phyloP scores from a whole-genome alignment of 2,888 invertebrate genomes.

The Caenorhabditis virilis region DNA sequence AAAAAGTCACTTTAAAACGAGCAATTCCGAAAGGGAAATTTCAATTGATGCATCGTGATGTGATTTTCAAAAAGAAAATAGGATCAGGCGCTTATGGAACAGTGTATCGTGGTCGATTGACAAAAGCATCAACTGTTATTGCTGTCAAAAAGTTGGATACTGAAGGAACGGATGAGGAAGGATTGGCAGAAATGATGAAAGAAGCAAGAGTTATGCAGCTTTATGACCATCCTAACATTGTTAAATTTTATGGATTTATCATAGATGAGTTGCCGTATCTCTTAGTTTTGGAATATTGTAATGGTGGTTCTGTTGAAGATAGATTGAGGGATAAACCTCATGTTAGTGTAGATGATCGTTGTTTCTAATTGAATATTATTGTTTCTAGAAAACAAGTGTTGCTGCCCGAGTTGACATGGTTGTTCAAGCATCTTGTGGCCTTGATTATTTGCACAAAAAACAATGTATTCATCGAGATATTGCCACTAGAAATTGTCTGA shows the following conservation, averaged over 20 bases:
- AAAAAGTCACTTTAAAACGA: constrained; percentile 41
- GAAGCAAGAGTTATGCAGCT: constrained; percentile 64
- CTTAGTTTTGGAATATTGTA: constrained; percentile 59
- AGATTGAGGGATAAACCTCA: constrained; percentile 24
- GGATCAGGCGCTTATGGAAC: constrained; percentile 61
- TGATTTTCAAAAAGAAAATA: constrained; percentile 55
- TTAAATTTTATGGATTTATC: constrained; percentile 60
- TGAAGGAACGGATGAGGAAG: constrained; percentile 45
- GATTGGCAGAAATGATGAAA: constrained; percentile 61
- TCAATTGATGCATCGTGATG: constrained; percentile 53
- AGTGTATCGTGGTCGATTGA: constrained; percentile 53
- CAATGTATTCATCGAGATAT: constrained; percentile 62
- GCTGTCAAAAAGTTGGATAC: constrained; percentile 46
- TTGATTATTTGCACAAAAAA: constrained; percentile 60
- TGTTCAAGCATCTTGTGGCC: constrained; percentile 37
- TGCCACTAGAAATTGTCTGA: constrained; percentile 59
- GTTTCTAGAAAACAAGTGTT: constrained; percentile 8
- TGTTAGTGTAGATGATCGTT: no score
- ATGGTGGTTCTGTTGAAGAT: constrained; percentile 57
- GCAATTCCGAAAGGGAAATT: constrained; percentile 55
- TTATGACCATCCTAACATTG: constrained; percentile 61
- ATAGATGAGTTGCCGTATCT: constrained; percentile 57
- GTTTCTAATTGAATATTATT: neutral
- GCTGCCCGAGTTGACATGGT: constrained; percentile 2
- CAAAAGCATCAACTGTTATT: constrained; percentile 28